A percentile compares a stretch with the other conserved stretches of the same genome.
These are phyloP conservation scores for Pseudorasbora parva DNA, from an alignment of 2,113 vertebrate species.

Conservation along the genomic window DNA sequence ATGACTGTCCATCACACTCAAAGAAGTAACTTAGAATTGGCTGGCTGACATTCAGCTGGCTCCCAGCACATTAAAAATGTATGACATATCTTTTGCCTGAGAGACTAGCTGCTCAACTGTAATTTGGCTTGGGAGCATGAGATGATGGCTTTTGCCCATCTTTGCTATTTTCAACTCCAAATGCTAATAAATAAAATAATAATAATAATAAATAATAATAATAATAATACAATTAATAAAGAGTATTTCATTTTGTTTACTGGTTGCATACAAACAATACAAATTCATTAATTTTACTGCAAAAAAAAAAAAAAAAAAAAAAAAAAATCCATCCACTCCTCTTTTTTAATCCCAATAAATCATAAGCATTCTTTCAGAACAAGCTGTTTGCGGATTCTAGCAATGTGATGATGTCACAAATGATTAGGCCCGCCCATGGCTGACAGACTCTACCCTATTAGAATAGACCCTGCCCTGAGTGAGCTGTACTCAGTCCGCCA, in stretches of 20 bases:
- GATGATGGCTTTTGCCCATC: constrained; percentile 1
- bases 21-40: constrained; percentile 38
- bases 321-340: too few relatives aligned
- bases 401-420: too few relatives aligned
- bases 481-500: too few relatives aligned
- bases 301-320: too few relatives aligned
- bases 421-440: too few relatives aligned
- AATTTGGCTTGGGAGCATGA: constrained; percentile 38
- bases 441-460: too few relatives aligned
- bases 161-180: neutral
- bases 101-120: constrained; percentile 46
- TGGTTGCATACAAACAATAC: neutral
- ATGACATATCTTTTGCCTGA: constrained; percentile 49
- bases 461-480: too few relatives aligned
- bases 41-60: constrained; percentile 36
- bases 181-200: neutral
- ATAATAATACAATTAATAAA: neutral
- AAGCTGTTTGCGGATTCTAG: too few relatives aligned
- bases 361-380: too few relatives aligned
- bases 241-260: neutral
- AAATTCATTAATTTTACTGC: neutral
- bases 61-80: constrained; percentile 47
- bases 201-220: too few relatives aligned
- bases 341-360: too few relatives aligned
- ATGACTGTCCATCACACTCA: constrained; percentile 46